phyloP scores from a whole-genome alignment of 1,140 invertebrate species.

The Macrobrachium rosenbergii region DNA sequence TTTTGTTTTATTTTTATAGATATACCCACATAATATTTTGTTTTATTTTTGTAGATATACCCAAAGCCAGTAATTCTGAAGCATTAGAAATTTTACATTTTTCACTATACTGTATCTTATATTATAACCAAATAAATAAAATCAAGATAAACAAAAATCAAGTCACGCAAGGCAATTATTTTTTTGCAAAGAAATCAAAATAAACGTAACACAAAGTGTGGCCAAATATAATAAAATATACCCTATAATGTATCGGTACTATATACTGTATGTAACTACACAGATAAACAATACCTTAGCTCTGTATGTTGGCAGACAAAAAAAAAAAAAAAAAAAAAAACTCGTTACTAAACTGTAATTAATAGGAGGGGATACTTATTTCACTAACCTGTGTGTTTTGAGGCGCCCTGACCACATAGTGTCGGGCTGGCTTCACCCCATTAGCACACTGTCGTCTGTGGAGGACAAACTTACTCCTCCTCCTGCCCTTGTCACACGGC shows the following conservation, averaged over 20 bases:
- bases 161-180: no score
- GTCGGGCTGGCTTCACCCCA: conserved; percentile 93
- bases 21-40: no score
- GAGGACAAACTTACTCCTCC: conserved; percentile 94
- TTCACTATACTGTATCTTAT: no score
- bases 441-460: conserved; percentile 87
- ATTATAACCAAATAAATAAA: no score
- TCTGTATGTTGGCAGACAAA: not conserved
- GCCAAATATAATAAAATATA: not conserved
- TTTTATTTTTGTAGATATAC: no score
- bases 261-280: not conserved
- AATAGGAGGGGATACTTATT: no score
- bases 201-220: no score
- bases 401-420: conserved; percentile 93
- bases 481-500: conserved; percentile 90
- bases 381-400: conserved; percentile 63
- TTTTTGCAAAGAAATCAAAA: no score
- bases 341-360: not conserved
- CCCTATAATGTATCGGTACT: not conserved
- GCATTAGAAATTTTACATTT: no score
- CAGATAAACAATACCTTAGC: not conserved
- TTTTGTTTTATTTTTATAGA: no score
- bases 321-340: not conserved
- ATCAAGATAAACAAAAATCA: no score
- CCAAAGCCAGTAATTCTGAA: no score